These are phyloP conservation scores for Zapornia atra DNA, from an alignment of 2,113 vertebrate species.

Conservation along the genomic window DNA sequence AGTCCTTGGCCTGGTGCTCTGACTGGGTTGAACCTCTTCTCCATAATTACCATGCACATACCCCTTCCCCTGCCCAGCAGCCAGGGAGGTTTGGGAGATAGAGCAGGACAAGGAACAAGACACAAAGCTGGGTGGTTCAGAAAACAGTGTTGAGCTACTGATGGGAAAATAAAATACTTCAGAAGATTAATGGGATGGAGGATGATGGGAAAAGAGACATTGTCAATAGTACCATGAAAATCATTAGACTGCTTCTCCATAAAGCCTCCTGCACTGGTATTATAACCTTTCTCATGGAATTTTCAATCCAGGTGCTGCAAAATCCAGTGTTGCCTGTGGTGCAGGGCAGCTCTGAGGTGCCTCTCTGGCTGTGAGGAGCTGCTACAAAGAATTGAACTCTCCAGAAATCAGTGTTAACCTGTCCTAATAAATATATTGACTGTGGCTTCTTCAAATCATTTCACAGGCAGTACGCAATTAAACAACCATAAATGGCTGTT, in stretches of 20 bases:
- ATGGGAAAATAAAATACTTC: not conserved
- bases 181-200: not conserved
- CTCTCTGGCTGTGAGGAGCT: not conserved
- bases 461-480: not conserved
- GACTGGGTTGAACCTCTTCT: not conserved
- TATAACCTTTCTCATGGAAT: not conserved
- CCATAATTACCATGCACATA: not conserved
- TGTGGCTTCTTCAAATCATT: not conserved
- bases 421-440: not conserved
- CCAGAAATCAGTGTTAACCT: not conserved
- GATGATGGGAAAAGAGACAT: not conserved
- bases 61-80: not conserved
- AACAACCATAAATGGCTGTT: not conserved
- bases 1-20: not conserved
- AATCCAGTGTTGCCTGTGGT: not conserved
- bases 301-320: not conserved
- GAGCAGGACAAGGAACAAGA: not conserved
- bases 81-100: not conserved
- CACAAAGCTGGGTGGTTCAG: not conserved
- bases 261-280: not conserved
- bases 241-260: not conserved
- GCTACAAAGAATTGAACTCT: not conserved
- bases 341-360: not conserved
- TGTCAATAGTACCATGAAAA: not conserved
- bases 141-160: not conserved